Evolutionary conservation across 1,140 invertebrate genomes (phyloP), one percentile per base, ranked within the genome.

Genomic region (Grapholita molesta): DNA sequence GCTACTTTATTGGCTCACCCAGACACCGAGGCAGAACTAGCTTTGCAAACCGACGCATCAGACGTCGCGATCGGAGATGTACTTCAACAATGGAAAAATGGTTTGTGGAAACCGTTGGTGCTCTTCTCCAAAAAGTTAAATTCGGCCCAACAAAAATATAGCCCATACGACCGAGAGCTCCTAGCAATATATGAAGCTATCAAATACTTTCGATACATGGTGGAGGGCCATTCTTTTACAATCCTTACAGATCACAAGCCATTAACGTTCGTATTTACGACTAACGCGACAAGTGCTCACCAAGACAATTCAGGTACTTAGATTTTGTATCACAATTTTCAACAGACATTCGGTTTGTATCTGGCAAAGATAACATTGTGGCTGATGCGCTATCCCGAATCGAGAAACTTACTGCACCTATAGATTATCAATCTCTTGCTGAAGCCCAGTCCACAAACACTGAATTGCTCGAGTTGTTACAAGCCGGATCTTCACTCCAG

Each of bases 301-400:
- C 42, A 18, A 2, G 42, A 3, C 42, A 52, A n/a, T 52, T 18
- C 42, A 52, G 70, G 3, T 73, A 76, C 9, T 33, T 74, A 2
- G 53, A 48, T 12, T 72, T 64, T 28, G 71, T 77, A 11, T 48
- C 57, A 0, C 70, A 77, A 21, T 75, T 75, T 12, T 66, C 70
- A 3, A 72, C 75, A 9, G 74, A 75, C 6, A 70, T 77, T 11
- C 23, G 9, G n/a, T 35, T 68, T 25, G 12, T 77, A 4, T 57
- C 38, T 6, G 73, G 70, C 6, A 35, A 57, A 15, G 70, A 77
- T 11, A 77, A 76, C 35, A 64, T 76, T 0, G 70, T 76, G n/a
- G 77, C 75, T 2, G 77, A 76, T 30, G 70, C 81, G 0, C 55
- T 82, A 0, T 85, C 83, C 5, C 68, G 82, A 2, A 38, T 84